Conservation (phyloP, 2,797 vertebrate species). For the Rhodeus uyekii region DNA sequence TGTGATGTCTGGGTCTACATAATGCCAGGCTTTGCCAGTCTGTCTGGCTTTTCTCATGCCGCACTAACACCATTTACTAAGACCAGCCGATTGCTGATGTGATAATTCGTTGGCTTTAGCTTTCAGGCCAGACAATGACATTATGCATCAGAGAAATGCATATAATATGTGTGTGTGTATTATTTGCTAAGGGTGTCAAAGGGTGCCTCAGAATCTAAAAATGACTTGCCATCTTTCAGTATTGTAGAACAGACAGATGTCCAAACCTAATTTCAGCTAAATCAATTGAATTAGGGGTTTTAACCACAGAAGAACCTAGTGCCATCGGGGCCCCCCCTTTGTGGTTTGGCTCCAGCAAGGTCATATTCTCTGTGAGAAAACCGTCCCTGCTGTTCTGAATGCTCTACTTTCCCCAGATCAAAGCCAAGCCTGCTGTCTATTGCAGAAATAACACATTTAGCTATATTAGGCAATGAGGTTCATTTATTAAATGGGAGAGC, state of each 20-base stretch:
- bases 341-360: not conserved
- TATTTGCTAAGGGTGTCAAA: conserved; percentile 5
- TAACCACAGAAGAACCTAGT: not conserved
- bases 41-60: conserved; percentile 34
- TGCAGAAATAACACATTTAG: not conserved
- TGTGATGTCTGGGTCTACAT: conserved; percentile 38
- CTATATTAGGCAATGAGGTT: not conserved
- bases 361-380: conserved; percentile 21
- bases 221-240: conserved; percentile 1
- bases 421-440: not conserved
- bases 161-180: not conserved
- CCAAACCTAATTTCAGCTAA: conserved; percentile 32
- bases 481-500: not conserved
- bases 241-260: conserved; percentile 38
- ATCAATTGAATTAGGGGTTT: conserved; percentile 45
- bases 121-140: conserved; percentile 19
- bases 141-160: conserved; percentile 11
- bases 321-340: conserved; percentile 7
- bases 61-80: conserved; percentile 31
- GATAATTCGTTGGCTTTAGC: conserved; percentile 16
- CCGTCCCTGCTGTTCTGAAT: conserved; percentile 2
- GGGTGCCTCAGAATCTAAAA: conserved; percentile 13
- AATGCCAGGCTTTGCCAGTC: conserved; percentile 22
- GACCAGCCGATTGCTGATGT: conserved; percentile 5
- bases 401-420: conserved; percentile 4